A percentile compares a stretch with the other conserved stretches of the same genome.
Evolutionary conservation across 2,113 vertebrate species (phyloP).

Genomic region (Carassius gibelio): DNA sequence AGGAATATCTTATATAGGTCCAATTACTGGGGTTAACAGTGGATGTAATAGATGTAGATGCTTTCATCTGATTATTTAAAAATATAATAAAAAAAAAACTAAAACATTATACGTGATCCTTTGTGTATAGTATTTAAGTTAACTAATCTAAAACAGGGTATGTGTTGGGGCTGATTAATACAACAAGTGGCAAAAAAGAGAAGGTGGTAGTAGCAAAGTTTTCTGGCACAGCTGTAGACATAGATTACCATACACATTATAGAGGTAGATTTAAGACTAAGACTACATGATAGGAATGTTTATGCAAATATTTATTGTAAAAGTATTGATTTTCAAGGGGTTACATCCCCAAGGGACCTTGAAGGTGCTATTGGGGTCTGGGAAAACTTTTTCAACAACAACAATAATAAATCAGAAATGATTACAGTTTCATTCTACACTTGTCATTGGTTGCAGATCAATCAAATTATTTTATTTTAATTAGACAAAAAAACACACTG

Average conservation of each 20-base stretch:
- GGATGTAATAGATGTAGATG: constrained; percentile 6
- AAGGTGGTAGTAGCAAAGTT: background rate
- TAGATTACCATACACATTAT: background rate
- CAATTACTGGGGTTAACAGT: constrained; percentile 34
- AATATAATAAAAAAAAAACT: background rate
- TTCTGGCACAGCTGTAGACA: background rate
- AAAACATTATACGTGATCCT: background rate
- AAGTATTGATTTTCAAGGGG: too few species aligned
- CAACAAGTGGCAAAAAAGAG: background rate
- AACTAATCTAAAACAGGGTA: background rate
- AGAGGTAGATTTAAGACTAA: too few species aligned
- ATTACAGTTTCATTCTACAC: too few species aligned
- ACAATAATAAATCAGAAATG: too few species aligned
- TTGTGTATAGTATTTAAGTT: background rate
- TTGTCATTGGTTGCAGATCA: too few species aligned
- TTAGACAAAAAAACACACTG: too few species aligned
- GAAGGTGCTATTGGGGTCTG: too few species aligned
- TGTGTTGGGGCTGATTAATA: background rate
- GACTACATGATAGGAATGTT: too few species aligned
- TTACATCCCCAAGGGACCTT: too few species aligned
- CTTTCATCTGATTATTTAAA: constrained; percentile 19
- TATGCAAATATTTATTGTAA: too few species aligned
- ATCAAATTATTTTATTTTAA: too few species aligned
- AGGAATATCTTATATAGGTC: constrained; percentile 1
- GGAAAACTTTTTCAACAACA: too few species aligned